These are phyloP conservation scores for Atherix ibis DNA, from an alignment of 2,888 invertebrate species.

Conservation along the genomic window DNA sequence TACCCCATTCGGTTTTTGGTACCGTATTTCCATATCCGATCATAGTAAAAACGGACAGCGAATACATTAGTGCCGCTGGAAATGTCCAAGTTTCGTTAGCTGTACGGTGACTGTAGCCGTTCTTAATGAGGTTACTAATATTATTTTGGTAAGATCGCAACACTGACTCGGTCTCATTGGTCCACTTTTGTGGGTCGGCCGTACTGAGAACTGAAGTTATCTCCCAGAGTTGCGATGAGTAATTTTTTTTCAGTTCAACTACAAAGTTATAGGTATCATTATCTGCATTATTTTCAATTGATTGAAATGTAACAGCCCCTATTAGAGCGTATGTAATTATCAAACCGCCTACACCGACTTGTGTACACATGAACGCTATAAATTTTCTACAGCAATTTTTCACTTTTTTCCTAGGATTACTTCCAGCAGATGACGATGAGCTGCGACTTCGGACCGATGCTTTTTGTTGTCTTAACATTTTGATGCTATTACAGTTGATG, in stretches of 20 bases:
- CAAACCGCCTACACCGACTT: slow-evolving; percentile 76
- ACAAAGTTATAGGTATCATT: slow-evolving; percentile 38
- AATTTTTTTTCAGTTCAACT: slow-evolving; percentile 36
- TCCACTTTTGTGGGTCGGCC: slow-evolving; percentile 51
- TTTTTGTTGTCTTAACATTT: slow-evolving; percentile 24
- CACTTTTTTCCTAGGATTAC: slow-evolving; percentile 56
- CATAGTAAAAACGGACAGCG: slow-evolving; percentile 78
- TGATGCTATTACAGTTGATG: too few relatives aligned
- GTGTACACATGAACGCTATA: slow-evolving; percentile 83
- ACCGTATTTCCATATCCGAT: slow-evolving; percentile 81
- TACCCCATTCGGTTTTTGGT: slow-evolving; percentile 68
- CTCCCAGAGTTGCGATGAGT: slow-evolving; percentile 50
- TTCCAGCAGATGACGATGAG: slow-evolving; percentile 50
- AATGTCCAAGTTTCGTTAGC: slow-evolving; percentile 67
- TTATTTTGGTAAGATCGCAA: slow-evolving; percentile 50
- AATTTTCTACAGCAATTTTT: slow-evolving; percentile 75
- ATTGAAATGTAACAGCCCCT: slow-evolving; percentile 67
- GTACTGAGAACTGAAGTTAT: slow-evolving; percentile 49
- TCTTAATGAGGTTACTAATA: slow-evolving; percentile 45
- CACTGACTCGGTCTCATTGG: slow-evolving; percentile 41
- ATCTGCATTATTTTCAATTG: slow-evolving; percentile 50
- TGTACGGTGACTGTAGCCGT: slow-evolving; percentile 54
- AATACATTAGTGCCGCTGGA: slow-evolving; percentile 78
- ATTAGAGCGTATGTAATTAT: slow-evolving; percentile 76
- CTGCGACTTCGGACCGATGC: slow-evolving; percentile 45